Base-by-base conservation (phyloP, 2,113 vertebrate species). In the Sorex araneus region DNA sequence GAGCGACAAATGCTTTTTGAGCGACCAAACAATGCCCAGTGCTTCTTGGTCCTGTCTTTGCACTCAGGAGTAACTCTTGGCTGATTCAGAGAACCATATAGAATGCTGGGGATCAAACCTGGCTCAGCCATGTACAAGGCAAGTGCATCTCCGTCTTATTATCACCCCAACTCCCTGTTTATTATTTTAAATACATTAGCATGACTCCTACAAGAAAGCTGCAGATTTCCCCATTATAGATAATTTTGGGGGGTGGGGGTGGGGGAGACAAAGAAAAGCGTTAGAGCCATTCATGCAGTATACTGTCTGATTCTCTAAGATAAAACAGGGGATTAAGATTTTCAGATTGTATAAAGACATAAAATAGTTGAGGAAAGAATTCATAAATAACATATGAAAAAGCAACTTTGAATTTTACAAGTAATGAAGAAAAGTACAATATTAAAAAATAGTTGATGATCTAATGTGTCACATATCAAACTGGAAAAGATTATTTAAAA, bases 121-220 rank as follows among this genome's bases (percentile, higher is more conserved):
- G 47, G 47, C 47, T 50, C 47, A 2, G 47, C 47, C 47, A 50
- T 50, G 9, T 50, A 13, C 47, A 50, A 50, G 47, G 47, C 5
- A 50, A 50, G 9, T 50, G 47, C 47, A 50, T 50, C 9, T 50
- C 47, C 13, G 10, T 13, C 10, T 50, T 50, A 50, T 50, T 50
- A 50, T 13, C 13, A 50, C 9, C 2, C 47, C 47, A 50, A 12
- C 47, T 40, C 47, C 87, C 13, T 89, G 57, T 95, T 96, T 95
- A 96, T 97, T 97, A 96, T 67, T 96, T 97, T 71, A 84, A 60
- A 90, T 94, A 16, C 92, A 50, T 95, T 95, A 96, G 75, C 30
- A 87, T 93, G 47, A 27, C 91, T 95, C n/a, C 25, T 57, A 91
- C 16, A 95, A 30, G 47, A 91, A 91, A 54, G 36, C 69, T 87